Percentiles rank a stretch among this genome's conserved stretches.
These are phyloP conservation scores for Aeoliscus strigatus DNA, from an alignment of 2,797 vertebrate genomes.

Conservation along the genomic window DNA sequence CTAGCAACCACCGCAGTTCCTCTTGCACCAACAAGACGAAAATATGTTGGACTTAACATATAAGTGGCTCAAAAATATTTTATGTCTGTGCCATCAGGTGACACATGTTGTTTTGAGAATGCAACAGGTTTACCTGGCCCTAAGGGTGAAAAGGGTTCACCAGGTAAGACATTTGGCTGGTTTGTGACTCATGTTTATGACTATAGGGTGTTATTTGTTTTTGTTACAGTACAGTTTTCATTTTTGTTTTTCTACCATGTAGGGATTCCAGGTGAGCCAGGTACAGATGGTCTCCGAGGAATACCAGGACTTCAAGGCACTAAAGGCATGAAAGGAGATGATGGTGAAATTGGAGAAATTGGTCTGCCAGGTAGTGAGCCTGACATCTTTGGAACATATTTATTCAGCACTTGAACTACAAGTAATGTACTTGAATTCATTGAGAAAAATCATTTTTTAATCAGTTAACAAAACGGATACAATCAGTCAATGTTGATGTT, in stretches of 20 bases:
- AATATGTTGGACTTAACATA: too few species aligned
- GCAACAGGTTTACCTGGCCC: constrained; percentile 37
- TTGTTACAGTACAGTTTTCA: background rate
- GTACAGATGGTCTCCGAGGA: constrained; percentile 33
- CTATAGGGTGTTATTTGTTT: fast-evolving
- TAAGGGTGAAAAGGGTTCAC: constrained; percentile 50
- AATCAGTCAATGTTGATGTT: too few species aligned
- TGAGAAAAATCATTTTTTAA: too few species aligned
- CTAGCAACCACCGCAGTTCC: too few species aligned
- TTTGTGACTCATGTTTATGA: too few species aligned
- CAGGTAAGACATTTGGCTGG: constrained; percentile 45
- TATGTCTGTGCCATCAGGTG: constrained; percentile 44
- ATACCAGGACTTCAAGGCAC: constrained; percentile 28
- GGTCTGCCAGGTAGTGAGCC: constrained; percentile 44
- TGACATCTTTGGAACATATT: background rate
- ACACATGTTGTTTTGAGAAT: constrained; percentile 39
- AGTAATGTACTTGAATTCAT: too few species aligned
- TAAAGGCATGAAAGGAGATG: constrained; percentile 59
- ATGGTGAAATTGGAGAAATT: constrained; percentile 6
- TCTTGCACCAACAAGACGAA: too few species aligned
- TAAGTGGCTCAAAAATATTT: too few species aligned
- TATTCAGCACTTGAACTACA: too few species aligned
- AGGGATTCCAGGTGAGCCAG: constrained; percentile 50
- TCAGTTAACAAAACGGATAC: too few species aligned
- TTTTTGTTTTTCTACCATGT: constrained; percentile 1